These are phyloP conservation scores for Eristalis tenax DNA, from an alignment of 2,888 invertebrate genomes.

Conservation along the genomic window DNA sequence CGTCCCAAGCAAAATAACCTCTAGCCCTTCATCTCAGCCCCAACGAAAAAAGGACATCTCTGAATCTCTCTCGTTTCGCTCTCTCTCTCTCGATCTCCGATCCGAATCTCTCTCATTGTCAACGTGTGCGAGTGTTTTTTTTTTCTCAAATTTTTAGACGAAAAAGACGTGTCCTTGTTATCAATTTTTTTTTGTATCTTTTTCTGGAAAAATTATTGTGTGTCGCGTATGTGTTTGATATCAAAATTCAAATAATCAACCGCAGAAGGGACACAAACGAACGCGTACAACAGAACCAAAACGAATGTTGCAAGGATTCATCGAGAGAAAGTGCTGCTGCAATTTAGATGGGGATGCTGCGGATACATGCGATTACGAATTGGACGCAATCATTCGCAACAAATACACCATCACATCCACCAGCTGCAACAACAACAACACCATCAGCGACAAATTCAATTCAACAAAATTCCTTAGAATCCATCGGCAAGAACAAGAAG, in stretches of 20 bases:
- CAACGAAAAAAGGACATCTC: not conserved
- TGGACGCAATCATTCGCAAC: conserved; percentile 65
- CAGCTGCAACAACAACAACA: not conserved
- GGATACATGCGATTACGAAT: conserved; percentile 72
- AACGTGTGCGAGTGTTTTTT: not conserved
- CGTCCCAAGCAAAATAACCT: not conserved
- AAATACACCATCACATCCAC: conserved; percentile 26
- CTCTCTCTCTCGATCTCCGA: not conserved
- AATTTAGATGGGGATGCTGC: conserved; percentile 75
- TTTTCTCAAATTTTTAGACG: not conserved
- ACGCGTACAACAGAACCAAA: not conserved
- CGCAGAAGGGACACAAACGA: not conserved
- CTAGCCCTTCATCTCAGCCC: not conserved
- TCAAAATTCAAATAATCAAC: not conserved
- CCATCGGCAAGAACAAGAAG: not conserved
- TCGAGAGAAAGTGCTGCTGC: conserved; percentile 59
- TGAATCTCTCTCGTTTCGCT: not conserved
- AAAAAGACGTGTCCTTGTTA: not conserved
- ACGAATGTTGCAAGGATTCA: conserved; percentile 68
- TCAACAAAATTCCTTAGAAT: not conserved
- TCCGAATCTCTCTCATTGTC: not conserved
- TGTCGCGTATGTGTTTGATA: not conserved
- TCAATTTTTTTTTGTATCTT: not conserved
- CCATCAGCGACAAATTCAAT: not conserved
- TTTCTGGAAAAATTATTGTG: not conserved